Percentiles rank a stretch among this genome's conserved stretches.
Evolutionary conservation across 1,140 invertebrate species (phyloP).

Genomic region (Diorhabda elongata): DNA sequence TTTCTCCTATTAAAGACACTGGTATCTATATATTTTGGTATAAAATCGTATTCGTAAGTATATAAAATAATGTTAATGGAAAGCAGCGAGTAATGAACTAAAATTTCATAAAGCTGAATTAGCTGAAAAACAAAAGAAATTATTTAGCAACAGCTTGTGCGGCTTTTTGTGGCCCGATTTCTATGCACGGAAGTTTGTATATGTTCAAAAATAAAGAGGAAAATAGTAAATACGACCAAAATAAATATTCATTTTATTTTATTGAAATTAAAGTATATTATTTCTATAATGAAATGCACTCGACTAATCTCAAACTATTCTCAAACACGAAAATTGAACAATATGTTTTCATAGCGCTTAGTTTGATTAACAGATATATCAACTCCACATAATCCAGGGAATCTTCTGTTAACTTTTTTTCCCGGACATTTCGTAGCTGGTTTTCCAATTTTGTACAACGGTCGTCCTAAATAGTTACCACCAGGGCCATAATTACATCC

Average conservation of each 20-base stretch:
- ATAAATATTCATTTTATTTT: too few species aligned
- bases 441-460: slow-evolving; percentile 32
- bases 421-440: slow-evolving; percentile 27
- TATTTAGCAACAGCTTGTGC: slow-evolving; percentile 26
- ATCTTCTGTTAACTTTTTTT: slow-evolving; percentile 24
- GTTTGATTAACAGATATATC: slow-evolving; percentile 11
- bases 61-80: slow-evolving; percentile 28
- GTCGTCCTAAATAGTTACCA: slow-evolving; percentile 38
- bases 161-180: too few species aligned
- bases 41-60: background rate
- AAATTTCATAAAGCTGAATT: slow-evolving; percentile 28
- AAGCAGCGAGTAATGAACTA: slow-evolving; percentile 22
- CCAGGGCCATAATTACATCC: slow-evolving; percentile 43
- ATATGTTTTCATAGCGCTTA: background rate
- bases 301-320: background rate
- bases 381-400: slow-evolving; percentile 31
- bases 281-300: too few species aligned
- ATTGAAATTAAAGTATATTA: too few species aligned
- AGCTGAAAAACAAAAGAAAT: slow-evolving; percentile 22
- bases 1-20: slow-evolving; percentile 51
- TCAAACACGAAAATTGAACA: background rate
- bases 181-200: too few species aligned
- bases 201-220: too few species aligned
- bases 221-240: too few species aligned
- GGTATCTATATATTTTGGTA: slow-evolving; percentile 36